A percentile compares a stretch with the other conserved stretches of the same genome.
These are phyloP conservation scores for Fragum whitleyi DNA, from an alignment of 2,888 invertebrate genomes.

Conservation along the genomic window DNA sequence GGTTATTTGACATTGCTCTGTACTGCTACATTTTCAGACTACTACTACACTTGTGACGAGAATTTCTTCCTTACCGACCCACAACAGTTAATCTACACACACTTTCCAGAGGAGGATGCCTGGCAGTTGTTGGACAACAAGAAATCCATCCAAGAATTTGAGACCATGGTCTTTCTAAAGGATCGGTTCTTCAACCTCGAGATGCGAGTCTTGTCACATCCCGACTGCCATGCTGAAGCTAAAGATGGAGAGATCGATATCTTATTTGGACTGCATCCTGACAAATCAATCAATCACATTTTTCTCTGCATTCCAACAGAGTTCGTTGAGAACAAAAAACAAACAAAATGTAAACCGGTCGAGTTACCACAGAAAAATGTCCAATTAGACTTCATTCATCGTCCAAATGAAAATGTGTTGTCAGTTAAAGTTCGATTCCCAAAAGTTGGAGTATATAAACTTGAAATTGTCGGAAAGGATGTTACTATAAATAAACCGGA, in stretches of 20 bases:
- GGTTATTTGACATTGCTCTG: too few relatives aligned
- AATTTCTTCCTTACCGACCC: slow-evolving; percentile 83
- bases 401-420: slow-evolving; percentile 70
- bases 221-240: slow-evolving; percentile 70
- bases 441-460: slow-evolving; percentile 74
- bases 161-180: slow-evolving; percentile 78
- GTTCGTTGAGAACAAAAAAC: slow-evolving; percentile 62
- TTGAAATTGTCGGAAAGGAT: slow-evolving; percentile 81
- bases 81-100: slow-evolving; percentile 77
- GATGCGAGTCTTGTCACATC: slow-evolving; percentile 74
- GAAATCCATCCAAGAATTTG: slow-evolving; percentile 74
- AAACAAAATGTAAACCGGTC: slow-evolving; percentile 50
- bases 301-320: slow-evolving; percentile 76
- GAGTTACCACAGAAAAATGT: slow-evolving; percentile 67
- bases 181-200: slow-evolving; percentile 80
- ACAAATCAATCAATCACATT: slow-evolving; percentile 64
- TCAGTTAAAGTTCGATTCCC: slow-evolving; percentile 74
- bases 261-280: slow-evolving; percentile 73
- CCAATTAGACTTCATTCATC: slow-evolving; percentile 74
- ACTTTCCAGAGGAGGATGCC: slow-evolving; percentile 75
- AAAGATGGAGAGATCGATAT: slow-evolving; percentile 77
- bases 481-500: slow-evolving; percentile 64
- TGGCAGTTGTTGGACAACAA: slow-evolving; percentile 79
- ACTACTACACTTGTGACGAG: slow-evolving; percentile 77
- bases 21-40: too few relatives aligned